Conservation (phyloP, 2,113 vertebrate genomes). For the Circaetus gallicus region DNA sequence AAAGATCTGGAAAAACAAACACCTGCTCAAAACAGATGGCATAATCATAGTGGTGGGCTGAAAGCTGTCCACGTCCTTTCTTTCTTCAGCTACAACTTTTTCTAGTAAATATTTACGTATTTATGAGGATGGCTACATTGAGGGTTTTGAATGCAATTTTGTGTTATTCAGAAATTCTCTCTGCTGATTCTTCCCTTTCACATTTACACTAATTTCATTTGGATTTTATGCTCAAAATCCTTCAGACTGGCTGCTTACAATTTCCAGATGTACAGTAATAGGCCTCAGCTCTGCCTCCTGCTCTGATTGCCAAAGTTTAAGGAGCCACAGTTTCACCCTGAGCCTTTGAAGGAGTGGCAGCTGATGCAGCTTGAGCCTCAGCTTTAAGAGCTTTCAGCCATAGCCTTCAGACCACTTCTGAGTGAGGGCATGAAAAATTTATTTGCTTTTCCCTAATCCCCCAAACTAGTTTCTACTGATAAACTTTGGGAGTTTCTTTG, state of each 20-base stretch:
- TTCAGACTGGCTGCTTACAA: background rate
- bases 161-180: background rate
- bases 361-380: background rate
- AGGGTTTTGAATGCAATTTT: no score
- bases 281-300: background rate
- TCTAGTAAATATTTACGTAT: background rate
- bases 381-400: background rate
- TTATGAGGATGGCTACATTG: background rate
- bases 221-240: background rate
- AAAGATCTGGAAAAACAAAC: background rate
- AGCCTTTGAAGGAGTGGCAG: background rate
- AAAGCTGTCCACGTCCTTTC: background rate
- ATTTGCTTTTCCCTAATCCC: background rate
- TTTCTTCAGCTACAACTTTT: background rate
- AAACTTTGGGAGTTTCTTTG: rapidly evolving
- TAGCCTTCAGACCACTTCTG: background rate
- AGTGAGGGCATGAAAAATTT: background rate
- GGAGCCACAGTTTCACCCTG: background rate
- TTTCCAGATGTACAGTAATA: rapidly evolving
- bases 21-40: background rate
- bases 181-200: background rate
- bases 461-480: background rate
- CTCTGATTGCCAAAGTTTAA: rapidly evolving
- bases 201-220: background rate
- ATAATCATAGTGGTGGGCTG: background rate